These are phyloP conservation scores for Celastrina argiolus DNA, from an alignment of 2,888 invertebrate genomes.

Conservation along the genomic window DNA sequence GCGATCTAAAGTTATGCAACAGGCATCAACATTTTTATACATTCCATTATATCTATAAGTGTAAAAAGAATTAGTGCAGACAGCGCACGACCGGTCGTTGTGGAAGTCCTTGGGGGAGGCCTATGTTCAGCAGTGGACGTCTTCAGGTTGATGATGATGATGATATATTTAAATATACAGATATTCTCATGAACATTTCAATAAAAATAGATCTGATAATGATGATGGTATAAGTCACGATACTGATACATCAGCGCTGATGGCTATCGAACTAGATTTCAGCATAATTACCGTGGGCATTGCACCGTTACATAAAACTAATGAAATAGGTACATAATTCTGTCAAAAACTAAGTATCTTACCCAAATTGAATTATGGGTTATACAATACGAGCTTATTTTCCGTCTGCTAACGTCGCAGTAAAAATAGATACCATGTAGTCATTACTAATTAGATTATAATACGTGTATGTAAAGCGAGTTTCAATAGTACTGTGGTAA, in stretches of 20 bases:
- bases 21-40: too few species aligned
- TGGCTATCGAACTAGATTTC: slow-evolving; percentile 2
- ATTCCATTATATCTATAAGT: too few species aligned
- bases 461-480: slow-evolving; percentile 29
- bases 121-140: too few species aligned
- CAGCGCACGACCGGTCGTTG: too few species aligned
- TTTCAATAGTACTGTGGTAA: slow-evolving; percentile 58
- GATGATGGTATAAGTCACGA: slow-evolving; percentile 15
- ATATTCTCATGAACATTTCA: slow-evolving; percentile 12
- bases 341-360: neutral
- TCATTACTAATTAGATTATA: neutral
- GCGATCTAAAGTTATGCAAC: too few species aligned
- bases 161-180: neutral
- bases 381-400: neutral
- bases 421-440: neutral
- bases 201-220: slow-evolving; percentile 8
- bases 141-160: too few species aligned
- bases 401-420: neutral
- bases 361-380: slow-evolving; percentile 1
- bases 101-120: too few species aligned
- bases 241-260: slow-evolving; percentile 3
- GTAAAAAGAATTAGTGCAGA: too few species aligned
- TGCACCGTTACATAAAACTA: neutral
- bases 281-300: slow-evolving; percentile 2
- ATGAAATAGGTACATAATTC: slow-evolving; percentile 11